A percentile compares a stretch with the other conserved stretches of the same genome.
phyloP scores from a whole-genome alignment of 2,797 vertebrate genomes.

The Muscicapa comitata region DNA sequence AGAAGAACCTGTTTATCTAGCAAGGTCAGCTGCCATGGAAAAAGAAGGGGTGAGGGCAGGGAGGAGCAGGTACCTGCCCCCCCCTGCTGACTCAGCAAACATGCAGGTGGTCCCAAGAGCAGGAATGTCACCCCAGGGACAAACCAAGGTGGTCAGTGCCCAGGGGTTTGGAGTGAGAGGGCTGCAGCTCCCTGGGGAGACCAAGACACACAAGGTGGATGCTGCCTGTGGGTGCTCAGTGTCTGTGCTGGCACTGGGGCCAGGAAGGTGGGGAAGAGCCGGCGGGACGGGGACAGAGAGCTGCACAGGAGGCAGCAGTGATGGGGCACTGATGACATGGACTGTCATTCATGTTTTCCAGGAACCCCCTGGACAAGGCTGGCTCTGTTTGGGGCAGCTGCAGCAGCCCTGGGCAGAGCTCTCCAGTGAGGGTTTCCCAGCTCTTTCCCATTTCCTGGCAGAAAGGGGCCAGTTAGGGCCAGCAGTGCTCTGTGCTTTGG shows the following conservation, averaged over 20 bases:
- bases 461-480: neutral
- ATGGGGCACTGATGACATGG: neutral
- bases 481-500: neutral
- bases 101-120: neutral
- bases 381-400: neutral
- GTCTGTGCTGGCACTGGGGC: fast-evolving
- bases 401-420: neutral
- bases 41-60: neutral
- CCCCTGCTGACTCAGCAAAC: neutral
- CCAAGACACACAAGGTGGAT: neutral
- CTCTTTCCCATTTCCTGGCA: neutral
- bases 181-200: neutral
- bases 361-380: neutral
- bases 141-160: neutral
- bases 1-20: neutral
- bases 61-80: neutral
- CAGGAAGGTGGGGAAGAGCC: neutral
- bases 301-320: neutral
- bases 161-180: neutral
- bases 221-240: neutral
- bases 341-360: neutral
- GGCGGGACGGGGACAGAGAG: fast-evolving
- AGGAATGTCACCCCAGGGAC: neutral
- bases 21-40: neutral
- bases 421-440: neutral